Evolutionary conservation across 2,888 invertebrate species (phyloP), one percentile per base, ranked within the genome.

Genomic region (Suillia variegata): DNA sequence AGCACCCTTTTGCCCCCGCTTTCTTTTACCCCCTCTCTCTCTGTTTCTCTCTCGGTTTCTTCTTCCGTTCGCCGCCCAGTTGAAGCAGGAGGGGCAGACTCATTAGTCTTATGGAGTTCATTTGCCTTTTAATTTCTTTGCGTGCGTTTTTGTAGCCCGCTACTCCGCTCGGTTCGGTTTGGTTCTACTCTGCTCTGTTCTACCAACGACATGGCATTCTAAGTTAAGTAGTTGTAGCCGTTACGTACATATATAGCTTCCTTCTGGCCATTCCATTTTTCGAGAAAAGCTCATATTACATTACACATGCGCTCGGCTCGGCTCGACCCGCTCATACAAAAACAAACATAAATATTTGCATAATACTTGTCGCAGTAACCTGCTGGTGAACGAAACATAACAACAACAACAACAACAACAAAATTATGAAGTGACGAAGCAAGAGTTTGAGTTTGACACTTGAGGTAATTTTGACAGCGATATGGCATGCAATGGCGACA

Each of bases 121-220:
- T 75, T 74, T 75, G 74, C 74, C 74, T 61, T 72, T 72, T 72
- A 71, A 71, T 73, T 71, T 71, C 67, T 67, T 75, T 69, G 72
- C 72, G 68, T 73, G 75, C 20, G 20, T 45, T 45, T 45, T 26
- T n/a, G n/a, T n/a, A n/a, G 38, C 38, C n/a, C 38, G 5, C 5
- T 26, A 10, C 26, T 10, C 10, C 5, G 26, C 26, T 26, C n/a
- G n/a, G n/a, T n/a, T n/a, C n/a, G n/a, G n/a, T n/a, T n/a, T n/a
- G n/a, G n/a, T n/a, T n/a, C n/a, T n/a, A n/a, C n/a, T n/a, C n/a
- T n/a, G n/a, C n/a, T n/a, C n/a, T n/a, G n/a, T 31, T 31, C 31
- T 31, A 31, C 31, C 31, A 8, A 31, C 31, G 12, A 6, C 31
- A 31, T 12, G 12, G 31, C 31, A 31, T 12, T 12, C 31, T 8